Conservation (phyloP, 2,113 vertebrate species). For the Bombycilla garrulus region DNA sequence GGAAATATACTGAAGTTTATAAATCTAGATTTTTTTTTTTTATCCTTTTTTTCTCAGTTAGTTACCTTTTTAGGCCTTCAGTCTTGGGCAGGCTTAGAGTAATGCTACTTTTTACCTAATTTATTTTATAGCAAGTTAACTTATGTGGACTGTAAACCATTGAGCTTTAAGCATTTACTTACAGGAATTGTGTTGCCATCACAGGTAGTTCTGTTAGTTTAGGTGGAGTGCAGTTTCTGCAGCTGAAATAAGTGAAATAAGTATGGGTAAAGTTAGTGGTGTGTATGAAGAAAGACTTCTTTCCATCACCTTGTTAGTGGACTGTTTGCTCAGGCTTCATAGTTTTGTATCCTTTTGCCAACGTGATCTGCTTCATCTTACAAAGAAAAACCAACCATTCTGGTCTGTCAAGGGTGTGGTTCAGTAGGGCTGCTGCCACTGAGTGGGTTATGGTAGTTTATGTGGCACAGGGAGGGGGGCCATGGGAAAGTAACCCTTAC, state of each 20-base stretch:
- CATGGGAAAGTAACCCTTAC: accelerated
- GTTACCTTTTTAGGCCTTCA: neutral
- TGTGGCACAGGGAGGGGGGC: too few species aligned
- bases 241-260: neutral
- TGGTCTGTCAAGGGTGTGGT: neutral
- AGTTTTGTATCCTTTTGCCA: neutral
- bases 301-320: neutral
- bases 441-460: neutral
- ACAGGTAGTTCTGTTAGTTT: neutral
- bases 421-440: neutral
- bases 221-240: neutral
- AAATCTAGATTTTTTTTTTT: neutral
- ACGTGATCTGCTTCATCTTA: neutral
- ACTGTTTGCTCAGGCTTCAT: neutral
- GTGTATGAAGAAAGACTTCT: neutral
- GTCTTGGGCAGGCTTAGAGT: neutral
- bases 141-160: neutral
- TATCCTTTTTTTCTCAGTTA: neutral
- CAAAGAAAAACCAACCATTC: too few species aligned
- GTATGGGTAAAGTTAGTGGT: neutral
- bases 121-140: neutral
- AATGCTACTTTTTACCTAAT: neutral
- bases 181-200: neutral
- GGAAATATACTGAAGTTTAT: neutral
- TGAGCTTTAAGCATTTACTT: neutral